Evolutionary conservation across 1,140 invertebrate genomes (phyloP).

Genomic region (Drosophila sulfurigaster): DNA sequence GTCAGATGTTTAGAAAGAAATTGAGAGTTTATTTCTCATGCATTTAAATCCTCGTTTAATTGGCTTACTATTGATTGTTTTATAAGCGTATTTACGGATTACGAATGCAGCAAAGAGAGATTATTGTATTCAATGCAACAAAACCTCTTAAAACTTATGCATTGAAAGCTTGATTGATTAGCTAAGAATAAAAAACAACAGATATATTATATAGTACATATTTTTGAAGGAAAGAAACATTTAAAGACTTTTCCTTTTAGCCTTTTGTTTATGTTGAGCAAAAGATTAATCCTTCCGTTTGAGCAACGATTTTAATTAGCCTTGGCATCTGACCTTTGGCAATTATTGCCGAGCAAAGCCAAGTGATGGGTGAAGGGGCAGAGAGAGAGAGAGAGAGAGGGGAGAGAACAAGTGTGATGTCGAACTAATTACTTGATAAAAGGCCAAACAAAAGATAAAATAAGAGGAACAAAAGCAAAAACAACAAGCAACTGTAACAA

Average conservation of each 20-base stretch:
- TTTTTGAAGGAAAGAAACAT: background rate
- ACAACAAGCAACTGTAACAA: constrained; percentile 45
- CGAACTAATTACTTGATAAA: constrained; percentile 75
- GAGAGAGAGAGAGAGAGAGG: background rate
- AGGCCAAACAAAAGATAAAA: constrained; percentile 64
- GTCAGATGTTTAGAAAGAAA: no score
- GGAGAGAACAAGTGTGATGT: constrained; percentile 35
- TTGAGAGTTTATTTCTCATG: no score
- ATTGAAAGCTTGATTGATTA: no score
- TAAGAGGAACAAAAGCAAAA: constrained; percentile 33
- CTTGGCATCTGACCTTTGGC: constrained; percentile 38
- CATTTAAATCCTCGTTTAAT: no score
- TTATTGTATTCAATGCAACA: no score
- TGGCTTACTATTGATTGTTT: no score
- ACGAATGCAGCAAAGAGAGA: no score
- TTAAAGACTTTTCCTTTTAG: background rate
- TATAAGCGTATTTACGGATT: no score
- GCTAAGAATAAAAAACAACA: no score
- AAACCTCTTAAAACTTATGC: no score
- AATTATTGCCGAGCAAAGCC: constrained; percentile 8
- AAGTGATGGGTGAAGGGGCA: background rate
- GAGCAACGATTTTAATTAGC: constrained; percentile 31
- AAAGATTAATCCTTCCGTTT: constrained; percentile 10
- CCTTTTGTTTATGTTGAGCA: background rate
- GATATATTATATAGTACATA: no score